phyloP scores from a whole-genome alignment of 92 coral and sea anemone species.

The Epizoanthus scotinus region DNA sequence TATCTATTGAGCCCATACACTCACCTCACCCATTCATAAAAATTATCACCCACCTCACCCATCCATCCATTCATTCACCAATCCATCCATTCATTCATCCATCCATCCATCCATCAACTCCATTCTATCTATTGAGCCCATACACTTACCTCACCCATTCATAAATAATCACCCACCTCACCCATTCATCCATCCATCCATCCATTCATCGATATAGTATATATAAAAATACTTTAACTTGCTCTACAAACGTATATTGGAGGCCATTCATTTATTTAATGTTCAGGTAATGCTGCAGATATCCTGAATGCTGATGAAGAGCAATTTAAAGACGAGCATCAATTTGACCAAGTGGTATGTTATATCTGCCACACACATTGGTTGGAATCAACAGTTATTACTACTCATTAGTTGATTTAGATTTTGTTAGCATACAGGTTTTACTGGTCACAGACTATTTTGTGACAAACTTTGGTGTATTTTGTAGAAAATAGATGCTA shows the following conservation, averaged over 20 bases:
- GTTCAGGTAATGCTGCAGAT: slow-evolving; percentile 73
- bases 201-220: not conserved
- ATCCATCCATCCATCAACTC: not conserved
- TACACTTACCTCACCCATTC: not conserved
- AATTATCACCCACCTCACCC: too few relatives aligned
- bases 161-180: not conserved
- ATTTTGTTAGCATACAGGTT: too few relatives aligned
- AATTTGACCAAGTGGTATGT: slow-evolving; percentile 80
- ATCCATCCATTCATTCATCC: not conserved
- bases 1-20: too few relatives aligned
- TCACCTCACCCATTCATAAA: not conserved
- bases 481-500: not conserved
- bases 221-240: not conserved
- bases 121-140: not conserved
- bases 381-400: not conserved
- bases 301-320: slow-evolving; percentile 84
- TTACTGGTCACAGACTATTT: too few relatives aligned
- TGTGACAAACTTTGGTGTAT: not conserved
- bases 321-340: slow-evolving; percentile 74
- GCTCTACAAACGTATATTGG: too few relatives aligned
- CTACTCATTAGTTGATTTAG: not conserved
- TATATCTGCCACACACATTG: not conserved
- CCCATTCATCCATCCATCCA: not conserved
- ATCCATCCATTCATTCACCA: not conserved
- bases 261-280: not conserved